Base-by-base conservation (phyloP, 2,797 vertebrate genomes). In the Notamacropus eugenii region DNA sequence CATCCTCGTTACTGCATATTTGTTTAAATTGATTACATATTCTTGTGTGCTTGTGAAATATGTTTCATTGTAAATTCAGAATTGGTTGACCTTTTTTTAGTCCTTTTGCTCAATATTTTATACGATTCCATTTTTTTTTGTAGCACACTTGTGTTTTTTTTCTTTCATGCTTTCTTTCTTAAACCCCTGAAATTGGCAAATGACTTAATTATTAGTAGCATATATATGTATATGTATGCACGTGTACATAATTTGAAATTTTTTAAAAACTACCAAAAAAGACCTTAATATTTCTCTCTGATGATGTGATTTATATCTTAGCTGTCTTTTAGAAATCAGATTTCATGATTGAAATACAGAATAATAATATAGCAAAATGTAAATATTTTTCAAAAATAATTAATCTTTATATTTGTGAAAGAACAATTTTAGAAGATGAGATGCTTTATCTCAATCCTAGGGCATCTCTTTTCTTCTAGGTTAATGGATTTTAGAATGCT, bases 61-160 rank as follows among this genome's bases (percentile, higher is more conserved):
- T 99, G 99, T 29, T 99, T 99, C 99, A 99, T 99, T 99, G 99
- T 58, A 99, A 98, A 98, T 99, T 99, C 28, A 99, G 98, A 97
- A 99, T 99, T 93, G 99, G 99, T 91, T 99, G 99, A 96, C 99
- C 99, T 97, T 99, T 99, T 82, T 87, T 98, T 99, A 0, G 99
- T 99, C 98, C 99, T 99, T 98, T 99, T 99, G 97, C 99, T 99
- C 96, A 99, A 31, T 96, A 99, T 98, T 98, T 99, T 99, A 98
- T 99, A 99, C 0, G 98, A 98, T 98, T 99, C 99, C 97, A 98
- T 98, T 98, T 99, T 99, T 99, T 97, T 99, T 98, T 92, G 99
- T 99, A 99, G 90, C 98, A 99, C 92, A 98, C 98, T 9, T 99
- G 98, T 92, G 99, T 97, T 99, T 99, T 98, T 98, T 56, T 27